Conservation (phyloP, 92 coral and sea anemone genomes). For the Siderastrea siderea region DNA sequence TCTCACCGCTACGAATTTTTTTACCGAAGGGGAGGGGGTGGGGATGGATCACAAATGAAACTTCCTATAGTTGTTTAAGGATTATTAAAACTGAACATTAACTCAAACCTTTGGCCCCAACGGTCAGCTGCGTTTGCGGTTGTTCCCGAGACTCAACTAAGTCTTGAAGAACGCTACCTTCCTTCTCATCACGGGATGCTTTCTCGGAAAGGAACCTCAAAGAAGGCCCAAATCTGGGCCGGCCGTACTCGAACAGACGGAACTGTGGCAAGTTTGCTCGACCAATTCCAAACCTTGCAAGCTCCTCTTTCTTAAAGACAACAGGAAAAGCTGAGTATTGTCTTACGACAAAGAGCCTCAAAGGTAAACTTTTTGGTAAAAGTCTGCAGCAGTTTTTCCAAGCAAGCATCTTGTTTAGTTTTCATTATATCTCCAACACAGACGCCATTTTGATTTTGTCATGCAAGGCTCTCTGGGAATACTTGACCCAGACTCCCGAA, state of each 20-base stretch:
- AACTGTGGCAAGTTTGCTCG: neutral
- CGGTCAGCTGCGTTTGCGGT: conserved; percentile 87
- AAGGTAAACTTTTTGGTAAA: conserved; percentile 5
- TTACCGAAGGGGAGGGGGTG: neutral
- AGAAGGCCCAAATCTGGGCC: neutral
- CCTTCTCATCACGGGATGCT: conserved; percentile 53
- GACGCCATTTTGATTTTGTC: conserved; percentile 32
- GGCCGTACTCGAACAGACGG: neutral
- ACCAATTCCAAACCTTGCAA: neutral
- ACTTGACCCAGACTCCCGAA: neutral
- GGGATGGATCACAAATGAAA: too few relatives aligned
- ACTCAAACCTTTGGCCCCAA: conserved; percentile 90
- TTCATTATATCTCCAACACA: neutral
- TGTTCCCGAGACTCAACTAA: conserved; percentile 81
- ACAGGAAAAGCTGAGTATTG: conserved; percentile 19
- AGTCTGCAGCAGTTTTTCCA: conserved; percentile 13
- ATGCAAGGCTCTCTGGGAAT: conserved; percentile 3
- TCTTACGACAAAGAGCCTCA: conserved; percentile 4
- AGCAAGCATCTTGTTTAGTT: conserved; percentile 2
- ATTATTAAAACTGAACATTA: neutral
- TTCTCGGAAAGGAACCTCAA: conserved; percentile 20
- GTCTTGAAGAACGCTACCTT: conserved; percentile 61
- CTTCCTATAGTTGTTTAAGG: too few relatives aligned
- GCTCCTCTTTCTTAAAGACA: neutral
- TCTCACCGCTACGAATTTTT: too few relatives aligned